Evolutionary conservation across 2,113 vertebrate genomes (phyloP).

Genomic region (Numenius arquata): DNA sequence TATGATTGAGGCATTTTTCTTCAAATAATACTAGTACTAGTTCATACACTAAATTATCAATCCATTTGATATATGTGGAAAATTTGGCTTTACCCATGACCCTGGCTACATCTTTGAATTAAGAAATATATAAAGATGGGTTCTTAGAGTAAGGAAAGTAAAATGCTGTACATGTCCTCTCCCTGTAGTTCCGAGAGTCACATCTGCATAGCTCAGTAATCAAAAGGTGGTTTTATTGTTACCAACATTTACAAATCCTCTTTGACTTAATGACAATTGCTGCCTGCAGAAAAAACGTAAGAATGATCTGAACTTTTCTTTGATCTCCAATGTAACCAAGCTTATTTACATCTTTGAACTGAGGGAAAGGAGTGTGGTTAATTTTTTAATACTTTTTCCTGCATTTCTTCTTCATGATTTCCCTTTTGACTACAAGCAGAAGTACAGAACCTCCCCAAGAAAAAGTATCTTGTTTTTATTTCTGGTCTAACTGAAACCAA

Average conservation of each 20-base stretch:
- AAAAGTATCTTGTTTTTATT: constrained; percentile 14
- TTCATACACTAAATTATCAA: background rate
- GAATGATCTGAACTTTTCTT: background rate
- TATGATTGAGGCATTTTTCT: background rate
- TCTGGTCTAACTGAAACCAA: constrained; percentile 23
- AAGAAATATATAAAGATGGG: background rate
- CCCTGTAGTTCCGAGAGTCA: background rate
- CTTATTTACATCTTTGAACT: background rate
- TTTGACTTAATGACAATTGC: background rate
- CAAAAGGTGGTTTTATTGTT: background rate
- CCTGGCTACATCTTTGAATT: background rate
- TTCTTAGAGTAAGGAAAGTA: background rate
- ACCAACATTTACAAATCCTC: background rate
- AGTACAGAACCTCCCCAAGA: background rate
- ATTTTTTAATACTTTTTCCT: background rate
- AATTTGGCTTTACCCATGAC: background rate
- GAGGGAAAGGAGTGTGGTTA: background rate
- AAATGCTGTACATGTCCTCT: background rate
- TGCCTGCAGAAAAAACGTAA: background rate
- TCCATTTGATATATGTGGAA: background rate
- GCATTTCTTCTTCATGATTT: background rate
- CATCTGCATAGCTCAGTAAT: background rate
- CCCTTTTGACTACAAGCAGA: background rate
- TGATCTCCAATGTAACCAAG: background rate
- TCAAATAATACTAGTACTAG: background rate